phyloP scores from a whole-genome alignment of 2,888 invertebrate species.

The Biston betularia region DNA sequence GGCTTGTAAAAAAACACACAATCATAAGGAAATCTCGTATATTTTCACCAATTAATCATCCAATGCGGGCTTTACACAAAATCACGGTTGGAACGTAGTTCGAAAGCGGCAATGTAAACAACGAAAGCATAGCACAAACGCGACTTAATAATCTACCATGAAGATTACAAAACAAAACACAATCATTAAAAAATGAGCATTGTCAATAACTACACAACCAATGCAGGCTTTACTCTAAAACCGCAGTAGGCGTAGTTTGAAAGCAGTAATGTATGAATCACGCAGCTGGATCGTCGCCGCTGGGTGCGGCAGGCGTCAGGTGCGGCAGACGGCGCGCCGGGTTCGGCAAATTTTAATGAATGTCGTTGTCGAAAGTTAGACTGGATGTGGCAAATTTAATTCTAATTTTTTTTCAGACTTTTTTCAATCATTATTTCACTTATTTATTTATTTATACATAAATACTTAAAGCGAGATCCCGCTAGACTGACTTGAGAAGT shows the following conservation, averaged over 20 bases:
- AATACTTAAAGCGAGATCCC: too few relatives aligned
- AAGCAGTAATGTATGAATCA: conserved; percentile 40
- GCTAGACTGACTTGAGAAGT: too few relatives aligned
- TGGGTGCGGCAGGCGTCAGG: conserved; percentile 55
- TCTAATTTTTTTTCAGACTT: too few relatives aligned
- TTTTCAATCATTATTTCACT: too few relatives aligned
- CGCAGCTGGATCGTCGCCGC: conserved; percentile 37
- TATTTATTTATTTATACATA: too few relatives aligned
- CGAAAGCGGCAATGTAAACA: too few relatives aligned
- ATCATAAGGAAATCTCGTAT: too few relatives aligned
- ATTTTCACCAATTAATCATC: too few relatives aligned
- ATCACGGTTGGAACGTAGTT: too few relatives aligned
- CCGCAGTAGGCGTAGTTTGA: conserved; percentile 6
- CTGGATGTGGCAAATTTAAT: conserved; percentile 58
- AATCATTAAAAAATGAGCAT: conserved; percentile 1
- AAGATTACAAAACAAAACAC: conserved; percentile 3
- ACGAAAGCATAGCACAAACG: neutral
- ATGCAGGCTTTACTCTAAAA: conserved; percentile 32
- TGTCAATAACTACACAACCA: conserved; percentile 15
- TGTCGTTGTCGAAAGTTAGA: conserved; percentile 53
- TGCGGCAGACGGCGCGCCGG: conserved; percentile 57
- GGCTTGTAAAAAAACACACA: too few relatives aligned
- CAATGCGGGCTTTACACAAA: too few relatives aligned
- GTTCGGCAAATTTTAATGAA: conserved; percentile 75
- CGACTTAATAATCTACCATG: neutral